phyloP scores from a whole-genome alignment of 2,797 vertebrate genomes.

The Typhlichthys subterraneus region DNA sequence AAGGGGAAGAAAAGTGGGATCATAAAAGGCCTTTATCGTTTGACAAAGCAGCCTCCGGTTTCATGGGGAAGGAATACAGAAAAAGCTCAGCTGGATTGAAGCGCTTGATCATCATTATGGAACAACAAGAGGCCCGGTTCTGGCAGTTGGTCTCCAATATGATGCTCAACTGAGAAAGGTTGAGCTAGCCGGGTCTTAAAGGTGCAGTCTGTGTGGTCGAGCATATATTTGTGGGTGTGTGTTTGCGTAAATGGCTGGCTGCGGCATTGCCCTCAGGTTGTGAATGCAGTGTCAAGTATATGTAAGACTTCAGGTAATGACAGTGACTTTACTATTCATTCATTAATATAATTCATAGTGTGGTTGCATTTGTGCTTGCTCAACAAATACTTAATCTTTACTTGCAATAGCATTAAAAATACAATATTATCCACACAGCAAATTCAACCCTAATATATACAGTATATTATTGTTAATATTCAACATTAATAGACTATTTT shows the following conservation, averaged over 20 bases:
- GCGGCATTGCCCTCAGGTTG: constrained; percentile 56
- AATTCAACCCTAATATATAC: too few species aligned
- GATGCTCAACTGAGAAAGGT: constrained; percentile 56
- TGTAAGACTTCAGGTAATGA: constrained; percentile 13
- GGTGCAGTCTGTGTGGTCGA: not conserved
- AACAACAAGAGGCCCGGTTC: constrained; percentile 60
- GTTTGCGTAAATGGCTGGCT: constrained; percentile 8
- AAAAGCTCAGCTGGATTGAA: constrained; percentile 36
- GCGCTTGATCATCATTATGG: constrained; percentile 72
- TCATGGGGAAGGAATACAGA: constrained; percentile 14
- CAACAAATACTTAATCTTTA: not conserved
- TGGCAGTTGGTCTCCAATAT: constrained; percentile 58
- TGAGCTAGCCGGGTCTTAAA: constrained; percentile 47
- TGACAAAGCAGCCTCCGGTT: constrained; percentile 41
- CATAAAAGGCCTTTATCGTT: constrained; percentile 70
- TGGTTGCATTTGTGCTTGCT: not conserved
- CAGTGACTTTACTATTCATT: constrained; percentile 13
- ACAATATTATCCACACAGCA: too few species aligned
- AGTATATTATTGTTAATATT: too few species aligned
- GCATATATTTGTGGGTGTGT: constrained; percentile 5
- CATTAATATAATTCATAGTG: not conserved
- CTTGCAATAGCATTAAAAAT: not conserved
- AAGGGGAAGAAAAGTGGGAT: constrained; percentile 56
- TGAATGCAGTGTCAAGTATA: constrained; percentile 59
- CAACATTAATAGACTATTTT: too few species aligned